phyloP scores from a whole-genome alignment of 2,888 invertebrate species.

The Neocrepidodera transversa region DNA sequence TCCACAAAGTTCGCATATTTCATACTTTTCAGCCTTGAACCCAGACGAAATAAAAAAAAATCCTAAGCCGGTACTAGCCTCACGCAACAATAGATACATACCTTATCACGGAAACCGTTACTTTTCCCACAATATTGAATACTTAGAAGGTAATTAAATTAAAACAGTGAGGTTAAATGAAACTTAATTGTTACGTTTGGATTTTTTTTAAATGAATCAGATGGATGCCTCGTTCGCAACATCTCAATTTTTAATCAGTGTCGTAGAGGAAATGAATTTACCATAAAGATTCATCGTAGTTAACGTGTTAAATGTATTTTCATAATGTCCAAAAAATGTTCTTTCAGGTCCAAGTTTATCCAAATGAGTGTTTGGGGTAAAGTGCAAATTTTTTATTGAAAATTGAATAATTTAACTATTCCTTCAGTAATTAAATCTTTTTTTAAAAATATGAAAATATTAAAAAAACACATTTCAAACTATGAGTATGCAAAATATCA shows the following conservation, averaged over 20 bases:
- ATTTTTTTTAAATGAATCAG: constrained; percentile 20
- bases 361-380: no score
- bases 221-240: neutral
- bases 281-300: no score
- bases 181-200: constrained; percentile 11
- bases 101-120: constrained; percentile 22
- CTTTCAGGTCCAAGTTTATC: no score
- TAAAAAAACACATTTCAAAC: no score
- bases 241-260: neutral
- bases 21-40: neutral
- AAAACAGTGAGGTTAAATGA: constrained; percentile 13
- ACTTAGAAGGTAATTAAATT: constrained; percentile 11
- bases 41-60: constrained; percentile 1
- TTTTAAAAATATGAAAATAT: no score
- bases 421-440: no score
- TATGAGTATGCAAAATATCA: no score
- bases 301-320: no score
- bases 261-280: neutral
- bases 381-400: no score
- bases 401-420: no score
- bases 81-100: constrained; percentile 20
- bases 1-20: neutral
- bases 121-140: constrained; percentile 22
- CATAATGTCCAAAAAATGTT: no score
- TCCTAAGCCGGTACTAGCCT: constrained; percentile 1